These are phyloP conservation scores for Synergus itoensis DNA, from an alignment of 2,888 invertebrate genomes.

Conservation along the genomic window DNA sequence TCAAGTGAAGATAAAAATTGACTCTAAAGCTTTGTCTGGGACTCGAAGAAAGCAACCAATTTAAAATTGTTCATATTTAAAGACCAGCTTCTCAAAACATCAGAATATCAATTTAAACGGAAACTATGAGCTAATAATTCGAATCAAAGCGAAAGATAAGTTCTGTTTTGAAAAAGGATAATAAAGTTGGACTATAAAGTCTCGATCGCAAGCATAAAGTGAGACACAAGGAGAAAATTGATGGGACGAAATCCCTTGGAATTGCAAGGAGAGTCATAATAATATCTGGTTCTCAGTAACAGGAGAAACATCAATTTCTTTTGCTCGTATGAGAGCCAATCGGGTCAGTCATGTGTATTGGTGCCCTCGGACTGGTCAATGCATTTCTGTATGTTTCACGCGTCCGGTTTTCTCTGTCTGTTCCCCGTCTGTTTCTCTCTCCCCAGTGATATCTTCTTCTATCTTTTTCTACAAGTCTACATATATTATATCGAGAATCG, in stretches of 20 bases:
- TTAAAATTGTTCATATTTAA: not conserved
- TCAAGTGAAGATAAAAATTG: not conserved
- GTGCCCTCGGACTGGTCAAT: conserved; percentile 48
- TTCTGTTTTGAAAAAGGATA: not conserved
- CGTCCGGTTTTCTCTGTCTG: not conserved
- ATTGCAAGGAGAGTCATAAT: not conserved
- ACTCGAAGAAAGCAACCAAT: not conserved
- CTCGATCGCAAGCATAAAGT: not conserved
- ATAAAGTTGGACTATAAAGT: conserved; percentile 1
- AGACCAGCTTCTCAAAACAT: too few species aligned
- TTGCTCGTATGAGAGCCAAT: conserved; percentile 50
- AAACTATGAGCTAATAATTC: not conserved
- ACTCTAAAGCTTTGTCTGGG: not conserved
- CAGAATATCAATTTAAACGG: not conserved
- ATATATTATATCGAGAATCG: not conserved
- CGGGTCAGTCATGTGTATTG: conserved; percentile 51
- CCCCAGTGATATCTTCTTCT: not conserved
- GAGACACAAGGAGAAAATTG: conserved; percentile 7
- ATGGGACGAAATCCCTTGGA: conserved; percentile 14
- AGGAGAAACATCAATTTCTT: conserved; percentile 56
- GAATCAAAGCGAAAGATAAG: not conserved
- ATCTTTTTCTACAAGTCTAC: conserved; percentile 23
- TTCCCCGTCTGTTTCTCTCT: conserved; percentile 22
- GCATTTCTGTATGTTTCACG: conserved; percentile 49
- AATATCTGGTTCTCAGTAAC: conserved; percentile 55